Conservation (phyloP, 2,797 vertebrate genomes). For the Poecilia wingei region DNA sequence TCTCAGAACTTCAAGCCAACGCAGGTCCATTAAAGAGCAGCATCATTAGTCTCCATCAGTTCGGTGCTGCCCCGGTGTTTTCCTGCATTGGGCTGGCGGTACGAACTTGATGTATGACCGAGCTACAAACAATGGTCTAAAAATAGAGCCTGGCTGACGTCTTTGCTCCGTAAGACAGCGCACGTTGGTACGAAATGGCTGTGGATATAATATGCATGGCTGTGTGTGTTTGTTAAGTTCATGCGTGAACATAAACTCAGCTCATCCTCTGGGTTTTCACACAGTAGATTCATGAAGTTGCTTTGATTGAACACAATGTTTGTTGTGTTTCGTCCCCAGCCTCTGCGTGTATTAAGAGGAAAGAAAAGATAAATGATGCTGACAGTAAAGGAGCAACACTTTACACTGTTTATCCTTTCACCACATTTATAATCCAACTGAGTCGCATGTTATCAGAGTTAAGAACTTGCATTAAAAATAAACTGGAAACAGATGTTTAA, state of each 20-base stretch:
- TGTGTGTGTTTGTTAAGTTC: conserved; percentile 2
- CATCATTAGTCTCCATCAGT: conserved; percentile 77
- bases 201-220: conserved; percentile 29
- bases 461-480: not conserved
- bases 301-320: conserved; percentile 46
- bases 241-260: conserved; percentile 24
- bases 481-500: not conserved
- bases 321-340: conserved; percentile 13
- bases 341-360: conserved; percentile 10
- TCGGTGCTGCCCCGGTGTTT: conserved; percentile 70
- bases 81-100: conserved; percentile 56
- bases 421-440: conserved; percentile 7
- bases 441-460: not conserved
- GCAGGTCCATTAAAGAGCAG: conserved; percentile 61
- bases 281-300: conserved; percentile 26
- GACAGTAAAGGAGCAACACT: conserved; percentile 11
- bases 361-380: not conserved
- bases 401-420: not conserved
- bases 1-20: conserved; percentile 53
- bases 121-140: conserved; percentile 76
- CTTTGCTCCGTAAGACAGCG: conserved; percentile 28
- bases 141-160: conserved; percentile 65
- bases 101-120: conserved; percentile 76
- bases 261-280: conserved; percentile 34
- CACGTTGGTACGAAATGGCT: conserved; percentile 16